These are phyloP conservation scores for Sebastolobus altivelis DNA, from an alignment of 2,797 vertebrate species.

Conservation along the genomic window DNA sequence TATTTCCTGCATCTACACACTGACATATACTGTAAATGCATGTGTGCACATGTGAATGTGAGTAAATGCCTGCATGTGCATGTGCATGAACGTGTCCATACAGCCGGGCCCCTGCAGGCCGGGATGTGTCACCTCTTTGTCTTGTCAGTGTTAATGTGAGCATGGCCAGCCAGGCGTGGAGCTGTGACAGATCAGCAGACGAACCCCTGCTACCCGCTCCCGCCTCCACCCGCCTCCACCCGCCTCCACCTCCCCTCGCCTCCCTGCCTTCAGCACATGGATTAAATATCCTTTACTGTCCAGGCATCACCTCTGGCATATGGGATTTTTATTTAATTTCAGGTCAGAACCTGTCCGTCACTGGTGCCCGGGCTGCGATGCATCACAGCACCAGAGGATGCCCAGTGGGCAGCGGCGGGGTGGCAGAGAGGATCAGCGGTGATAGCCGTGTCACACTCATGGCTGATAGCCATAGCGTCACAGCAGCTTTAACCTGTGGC, in stretches of 20 bases:
- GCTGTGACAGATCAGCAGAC: constrained; percentile 80
- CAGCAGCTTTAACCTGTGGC: constrained; percentile 55
- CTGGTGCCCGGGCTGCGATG: constrained; percentile 45
- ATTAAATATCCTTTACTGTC: constrained; percentile 69
- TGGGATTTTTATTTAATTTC: constrained; percentile 78
- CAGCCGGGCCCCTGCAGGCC: constrained; percentile 69
- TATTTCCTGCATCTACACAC: background rate
- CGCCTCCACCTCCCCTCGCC: constrained; percentile 29
- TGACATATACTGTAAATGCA: constrained; percentile 12
- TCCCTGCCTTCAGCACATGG: constrained; percentile 34
- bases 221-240: constrained; percentile 43
- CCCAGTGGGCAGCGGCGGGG: constrained; percentile 47
- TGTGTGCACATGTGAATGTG: constrained; percentile 37
- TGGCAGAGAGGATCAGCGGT: constrained; percentile 59
- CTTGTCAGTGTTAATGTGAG: constrained; percentile 85
- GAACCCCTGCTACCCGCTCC: constrained; percentile 43
- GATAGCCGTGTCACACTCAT: constrained; percentile 40
- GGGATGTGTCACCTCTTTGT: constrained; percentile 82
- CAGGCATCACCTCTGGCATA: constrained; percentile 69
- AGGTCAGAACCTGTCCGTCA: constrained; percentile 71
- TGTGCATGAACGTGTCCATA: constrained; percentile 52
- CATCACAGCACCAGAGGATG: constrained; percentile 51
- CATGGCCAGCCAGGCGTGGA: constrained; percentile 80
- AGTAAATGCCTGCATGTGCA: constrained; percentile 20
- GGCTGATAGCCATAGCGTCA: constrained; percentile 60